Evolutionary conservation across 2,888 invertebrate species (phyloP).

Genomic region (Ophonus ardosiacus): DNA sequence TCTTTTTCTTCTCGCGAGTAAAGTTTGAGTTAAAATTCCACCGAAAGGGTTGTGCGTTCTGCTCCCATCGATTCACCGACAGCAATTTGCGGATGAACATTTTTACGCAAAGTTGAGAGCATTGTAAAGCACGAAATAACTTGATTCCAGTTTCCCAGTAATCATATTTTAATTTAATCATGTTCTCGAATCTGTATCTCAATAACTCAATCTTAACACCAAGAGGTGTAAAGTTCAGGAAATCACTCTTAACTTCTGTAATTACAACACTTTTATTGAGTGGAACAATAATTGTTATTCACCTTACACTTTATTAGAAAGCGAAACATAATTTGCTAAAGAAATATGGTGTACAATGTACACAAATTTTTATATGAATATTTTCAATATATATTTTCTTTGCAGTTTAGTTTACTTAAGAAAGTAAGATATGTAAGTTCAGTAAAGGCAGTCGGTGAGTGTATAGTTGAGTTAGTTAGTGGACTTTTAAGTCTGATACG

Average conservation of each 20-base stretch:
- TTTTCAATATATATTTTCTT: no score
- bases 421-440: no score
- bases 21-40: constrained; percentile 38
- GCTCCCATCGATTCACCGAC: constrained; percentile 27
- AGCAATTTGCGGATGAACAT: constrained; percentile 46
- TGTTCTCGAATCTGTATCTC: constrained; percentile 18
- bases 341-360: no score
- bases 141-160: constrained; percentile 13
- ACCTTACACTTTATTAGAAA: neutral
- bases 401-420: no score
- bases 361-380: no score
- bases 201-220: constrained; percentile 34
- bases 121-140: constrained; percentile 33
- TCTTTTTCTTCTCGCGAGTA: constrained; percentile 28
- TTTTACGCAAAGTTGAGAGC: constrained; percentile 34
- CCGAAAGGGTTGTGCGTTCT: constrained; percentile 29
- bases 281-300: neutral
- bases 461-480: no score
- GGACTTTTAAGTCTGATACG: no score
- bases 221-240: constrained; percentile 6
- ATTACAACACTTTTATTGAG: constrained; percentile 20
- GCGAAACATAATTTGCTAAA: neutral
- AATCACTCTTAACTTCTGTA: constrained; percentile 24
- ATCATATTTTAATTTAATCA: constrained; percentile 46
- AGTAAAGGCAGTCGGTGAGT: no score